Evolutionary conservation across 2,113 vertebrate species (phyloP), one percentile per base, ranked within the genome.

Genomic region (Phainopepla nitens): DNA sequence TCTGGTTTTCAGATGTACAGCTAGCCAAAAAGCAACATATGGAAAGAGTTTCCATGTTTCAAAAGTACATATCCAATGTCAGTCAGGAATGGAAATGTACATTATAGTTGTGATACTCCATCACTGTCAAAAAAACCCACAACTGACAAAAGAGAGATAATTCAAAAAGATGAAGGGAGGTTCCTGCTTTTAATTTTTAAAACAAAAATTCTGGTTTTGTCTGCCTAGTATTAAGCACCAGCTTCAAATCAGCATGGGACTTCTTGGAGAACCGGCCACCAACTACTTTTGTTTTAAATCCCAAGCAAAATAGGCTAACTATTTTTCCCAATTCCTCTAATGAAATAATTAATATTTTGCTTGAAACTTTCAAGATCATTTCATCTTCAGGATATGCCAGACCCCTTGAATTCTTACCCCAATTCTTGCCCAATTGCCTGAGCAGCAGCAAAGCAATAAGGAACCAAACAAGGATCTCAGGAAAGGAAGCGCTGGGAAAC

Each of bases 1-100:
- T 93, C 71, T 86, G 78, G 22, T 64, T 90, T 93, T 94, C 90
- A 89, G 60, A 92, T 22, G 47, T 31, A 86, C 19, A 31, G 51
- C 28, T 36, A 87, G 90, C 72, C 85, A 93, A 93, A 92, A 88
- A 36, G 42, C 31, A 75, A 87, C 92, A 96, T 87, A 82, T 95
- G 96, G 88, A 95, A 93, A 88, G 71, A 83, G 68, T 95, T 94
- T 87, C 58, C n/a, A 24, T 36, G 6, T 94, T 90, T 83, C 57
- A 87, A 24, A 94, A 89, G 76, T 75, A 66, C 1, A 3, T 53
- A 68, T 92, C 85, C 51, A 53, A 3, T 54, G 76, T 92, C 56
- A 82, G 35, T 88, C 71, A 70, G 90, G 79, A 95, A 92, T 53
- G 68, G 85, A 94, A 94, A 92, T 24, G 49, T 75, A 88, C 79